Percentiles rank a stretch among this genome's conserved stretches.
These are phyloP conservation scores for Zosterops hypoxanthus DNA, from an alignment of 2,113 vertebrate genomes.

Conservation along the genomic window DNA sequence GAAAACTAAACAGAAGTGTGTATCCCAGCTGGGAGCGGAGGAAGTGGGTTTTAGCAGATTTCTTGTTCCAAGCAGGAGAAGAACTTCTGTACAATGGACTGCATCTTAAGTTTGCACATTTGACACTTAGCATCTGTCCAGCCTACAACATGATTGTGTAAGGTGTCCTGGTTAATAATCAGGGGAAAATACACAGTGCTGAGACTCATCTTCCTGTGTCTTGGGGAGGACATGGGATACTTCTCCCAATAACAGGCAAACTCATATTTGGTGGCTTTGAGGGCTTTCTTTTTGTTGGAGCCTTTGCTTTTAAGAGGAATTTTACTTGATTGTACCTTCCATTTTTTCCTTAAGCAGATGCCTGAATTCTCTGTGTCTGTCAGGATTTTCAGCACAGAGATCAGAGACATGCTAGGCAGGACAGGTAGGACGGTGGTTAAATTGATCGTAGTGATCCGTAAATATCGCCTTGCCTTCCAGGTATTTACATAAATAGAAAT, in stretches of 20 bases:
- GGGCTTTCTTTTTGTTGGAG: neutral
- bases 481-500: slow-evolving; percentile 19
- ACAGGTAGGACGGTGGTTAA: neutral
- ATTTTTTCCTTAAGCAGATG: neutral
- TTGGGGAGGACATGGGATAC: neutral
- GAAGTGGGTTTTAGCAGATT: neutral
- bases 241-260: neutral
- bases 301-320: neutral
- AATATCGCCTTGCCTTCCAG: slow-evolving; percentile 11
- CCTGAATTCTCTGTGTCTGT: neutral
- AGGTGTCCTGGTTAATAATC: neutral
- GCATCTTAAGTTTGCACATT: neutral
- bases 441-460: neutral
- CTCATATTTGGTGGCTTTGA: neutral
- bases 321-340: neutral
- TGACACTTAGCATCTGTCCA: neutral
- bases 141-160: neutral
- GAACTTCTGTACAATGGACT: neutral
- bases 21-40: fast-evolving
- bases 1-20: fast-evolving
- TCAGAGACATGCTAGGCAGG: neutral
- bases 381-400: neutral
- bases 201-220: neutral
- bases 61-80: neutral
- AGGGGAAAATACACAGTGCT: neutral